Evolutionary conservation across 2,797 vertebrate species (phyloP).

Genomic region (Enteromius afrohamiltoni): DNA sequence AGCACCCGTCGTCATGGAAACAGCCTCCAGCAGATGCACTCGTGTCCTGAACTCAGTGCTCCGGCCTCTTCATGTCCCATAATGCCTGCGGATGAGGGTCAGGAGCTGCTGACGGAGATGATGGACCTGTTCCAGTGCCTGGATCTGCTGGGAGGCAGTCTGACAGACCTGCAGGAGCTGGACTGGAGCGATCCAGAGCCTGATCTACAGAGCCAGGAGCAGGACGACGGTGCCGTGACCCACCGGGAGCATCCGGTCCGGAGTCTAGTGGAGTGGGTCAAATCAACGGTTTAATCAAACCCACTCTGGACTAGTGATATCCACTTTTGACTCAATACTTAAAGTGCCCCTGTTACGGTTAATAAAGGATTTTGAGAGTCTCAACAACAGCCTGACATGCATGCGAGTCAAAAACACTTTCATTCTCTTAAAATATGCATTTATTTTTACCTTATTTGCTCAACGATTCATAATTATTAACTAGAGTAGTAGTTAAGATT

Average conservation of each 20-base stretch:
- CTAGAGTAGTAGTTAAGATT: too few relatives aligned
- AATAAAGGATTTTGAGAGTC: too few relatives aligned
- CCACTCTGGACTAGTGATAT: background rate
- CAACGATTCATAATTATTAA: too few relatives aligned
- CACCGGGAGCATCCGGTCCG: constrained; percentile 58
- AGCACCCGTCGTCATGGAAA: background rate
- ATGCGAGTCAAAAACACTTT: too few relatives aligned
- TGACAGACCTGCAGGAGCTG: constrained; percentile 1
- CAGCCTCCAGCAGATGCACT: constrained; percentile 15
- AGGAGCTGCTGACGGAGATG: constrained; percentile 53
- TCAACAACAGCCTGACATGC: too few relatives aligned
- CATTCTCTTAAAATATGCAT: too few relatives aligned
- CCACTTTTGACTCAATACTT: too few relatives aligned
- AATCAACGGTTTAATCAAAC: constrained; percentile 41
- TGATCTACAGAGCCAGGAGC: constrained; percentile 16
- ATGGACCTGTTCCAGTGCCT: constrained; percentile 68
- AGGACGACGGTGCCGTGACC: constrained; percentile 18
- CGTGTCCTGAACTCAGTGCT: background rate
- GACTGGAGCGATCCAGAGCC: background rate
- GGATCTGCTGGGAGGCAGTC: constrained; percentile 38
- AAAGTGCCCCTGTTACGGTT: too few relatives aligned
- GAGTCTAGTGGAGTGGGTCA: constrained; percentile 76
- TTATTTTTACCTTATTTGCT: too few relatives aligned
- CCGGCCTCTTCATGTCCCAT: background rate
- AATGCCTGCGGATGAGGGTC: constrained; percentile 64